phyloP scores from a whole-genome alignment of 2,113 vertebrate species.

The Aldabrachelys gigantea region DNA sequence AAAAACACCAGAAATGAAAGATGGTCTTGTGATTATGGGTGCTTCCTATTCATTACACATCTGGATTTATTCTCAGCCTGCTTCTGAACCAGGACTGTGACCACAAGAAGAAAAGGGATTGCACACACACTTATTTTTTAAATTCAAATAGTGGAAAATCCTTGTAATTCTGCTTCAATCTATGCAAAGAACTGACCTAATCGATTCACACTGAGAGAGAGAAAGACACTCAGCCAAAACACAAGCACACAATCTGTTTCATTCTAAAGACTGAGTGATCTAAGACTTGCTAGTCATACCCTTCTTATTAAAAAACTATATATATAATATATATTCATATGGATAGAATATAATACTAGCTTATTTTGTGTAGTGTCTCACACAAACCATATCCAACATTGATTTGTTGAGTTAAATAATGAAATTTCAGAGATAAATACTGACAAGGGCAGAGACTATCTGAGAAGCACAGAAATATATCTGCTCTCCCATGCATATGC shows the following conservation, averaged over 20 bases:
- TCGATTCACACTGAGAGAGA: not conserved
- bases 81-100: constrained; percentile 19
- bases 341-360: not conserved
- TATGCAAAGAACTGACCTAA: not conserved
- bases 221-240: not conserved
- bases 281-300: not conserved
- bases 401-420: not conserved
- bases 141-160: not conserved
- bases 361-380: not conserved
- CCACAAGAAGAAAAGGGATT: constrained; percentile 12
- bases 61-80: constrained; percentile 27
- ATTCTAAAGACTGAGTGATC: not conserved
- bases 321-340: not conserved
- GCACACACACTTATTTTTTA: not conserved
- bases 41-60: not conserved
- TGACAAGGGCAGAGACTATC: not conserved
- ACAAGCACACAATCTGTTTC: not conserved
- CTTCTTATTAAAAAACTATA: not conserved
- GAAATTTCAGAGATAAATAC: not conserved
- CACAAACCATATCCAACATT: not conserved
- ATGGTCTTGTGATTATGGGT: not conserved
- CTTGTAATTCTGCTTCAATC: not conserved
- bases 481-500: not conserved
- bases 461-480: not conserved
- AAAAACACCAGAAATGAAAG: not conserved